These are phyloP conservation scores for Notarius lentiginosus DNA, from an alignment of 2,113 vertebrate genomes.

Conservation along the genomic window DNA sequence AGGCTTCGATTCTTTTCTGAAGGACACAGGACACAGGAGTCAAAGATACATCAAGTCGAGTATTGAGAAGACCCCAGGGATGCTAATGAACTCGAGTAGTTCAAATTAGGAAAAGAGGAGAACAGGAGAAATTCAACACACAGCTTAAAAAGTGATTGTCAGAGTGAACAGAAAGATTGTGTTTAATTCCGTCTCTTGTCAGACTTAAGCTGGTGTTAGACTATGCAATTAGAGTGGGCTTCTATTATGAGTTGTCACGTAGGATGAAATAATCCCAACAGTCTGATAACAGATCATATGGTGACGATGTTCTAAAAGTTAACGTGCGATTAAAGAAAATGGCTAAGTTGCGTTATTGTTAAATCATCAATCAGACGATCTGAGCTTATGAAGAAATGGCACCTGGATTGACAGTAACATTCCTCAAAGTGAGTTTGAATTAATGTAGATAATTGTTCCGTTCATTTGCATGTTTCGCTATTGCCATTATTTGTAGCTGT, in stretches of 20 bases:
- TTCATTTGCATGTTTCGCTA: neutral
- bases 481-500: neutral
- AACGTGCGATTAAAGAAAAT: neutral
- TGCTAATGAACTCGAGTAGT: neutral
- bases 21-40: conserved; percentile 1
- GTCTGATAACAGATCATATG: neutral
- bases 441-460: neutral
- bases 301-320: neutral
- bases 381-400: neutral
- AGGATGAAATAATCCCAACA: neutral
- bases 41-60: neutral
- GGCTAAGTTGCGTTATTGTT: neutral
- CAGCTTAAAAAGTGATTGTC: neutral
- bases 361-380: neutral
- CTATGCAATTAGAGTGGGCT: neutral
- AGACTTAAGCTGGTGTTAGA: neutral
- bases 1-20: neutral
- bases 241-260: neutral
- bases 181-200: neutral
- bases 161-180: neutral
- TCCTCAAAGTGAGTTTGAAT: neutral
- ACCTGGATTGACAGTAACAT: neutral
- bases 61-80: conserved; percentile 12
- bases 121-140: neutral
- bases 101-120: neutral